phyloP scores from a whole-genome alignment of 2,888 invertebrate species.

The Caenorhabditis sulstoni region DNA sequence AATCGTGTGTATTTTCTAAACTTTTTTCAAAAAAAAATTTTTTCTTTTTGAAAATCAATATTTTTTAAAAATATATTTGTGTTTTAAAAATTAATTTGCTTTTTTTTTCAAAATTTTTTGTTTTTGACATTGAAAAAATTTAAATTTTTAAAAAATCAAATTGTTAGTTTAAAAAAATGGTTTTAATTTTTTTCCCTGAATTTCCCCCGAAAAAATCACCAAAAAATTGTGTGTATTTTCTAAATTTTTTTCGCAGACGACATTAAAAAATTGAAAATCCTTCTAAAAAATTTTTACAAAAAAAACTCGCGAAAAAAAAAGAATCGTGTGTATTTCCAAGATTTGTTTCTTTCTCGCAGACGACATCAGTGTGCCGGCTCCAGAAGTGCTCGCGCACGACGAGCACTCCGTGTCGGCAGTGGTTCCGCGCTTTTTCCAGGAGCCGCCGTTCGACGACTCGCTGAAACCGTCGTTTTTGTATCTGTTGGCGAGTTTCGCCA shows the following conservation, averaged over 20 bases:
- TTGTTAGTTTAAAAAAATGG: no score
- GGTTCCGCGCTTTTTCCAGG: slow-evolving; percentile 51
- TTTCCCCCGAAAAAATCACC: no score
- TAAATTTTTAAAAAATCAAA: no score
- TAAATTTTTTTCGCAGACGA: neutral
- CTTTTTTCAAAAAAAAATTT: neutral
- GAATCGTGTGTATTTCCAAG: neutral
- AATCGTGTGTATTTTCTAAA: neutral
- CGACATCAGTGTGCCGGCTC: slow-evolving; percentile 36
- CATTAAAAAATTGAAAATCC: neutral
- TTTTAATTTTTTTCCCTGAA: neutral
- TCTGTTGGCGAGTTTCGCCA: slow-evolving; percentile 39
- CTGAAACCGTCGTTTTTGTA: slow-evolving; percentile 43
- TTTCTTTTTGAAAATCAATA: no score
- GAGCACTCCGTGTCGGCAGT: slow-evolving; percentile 44
- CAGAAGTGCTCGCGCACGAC: slow-evolving; percentile 30
- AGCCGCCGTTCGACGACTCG: slow-evolving; percentile 44
- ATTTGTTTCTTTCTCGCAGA: slow-evolving; percentile 32
- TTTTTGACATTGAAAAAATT: neutral
- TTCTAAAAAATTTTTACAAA: no score
- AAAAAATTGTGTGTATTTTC: neutral
- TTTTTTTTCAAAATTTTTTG: neutral
- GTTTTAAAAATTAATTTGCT: neutral
- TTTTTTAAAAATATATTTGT: no score
- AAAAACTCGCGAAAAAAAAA: no score